A percentile compares a stretch with the other conserved stretches of the same genome.
Conservation (phyloP, 1,140 invertebrate genomes). For the Intoshia linei region DNA sequence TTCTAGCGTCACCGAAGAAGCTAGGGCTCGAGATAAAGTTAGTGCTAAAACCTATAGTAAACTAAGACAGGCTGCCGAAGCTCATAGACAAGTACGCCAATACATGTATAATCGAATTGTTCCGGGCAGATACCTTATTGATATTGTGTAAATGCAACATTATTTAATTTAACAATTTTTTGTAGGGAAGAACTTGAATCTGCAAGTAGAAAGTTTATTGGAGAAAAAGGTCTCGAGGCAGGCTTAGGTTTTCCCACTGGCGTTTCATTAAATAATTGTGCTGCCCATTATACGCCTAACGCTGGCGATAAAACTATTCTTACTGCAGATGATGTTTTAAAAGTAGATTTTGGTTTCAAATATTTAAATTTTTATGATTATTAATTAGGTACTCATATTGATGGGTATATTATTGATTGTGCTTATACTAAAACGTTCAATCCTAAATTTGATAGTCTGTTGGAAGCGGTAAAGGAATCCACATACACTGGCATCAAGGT, state of each 20-base stretch:
- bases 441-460: conserved; percentile 65
- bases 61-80: conserved; percentile 68
- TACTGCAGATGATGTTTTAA: conserved; percentile 77
- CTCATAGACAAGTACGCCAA: conserved; percentile 58
- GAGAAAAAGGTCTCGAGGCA: conserved; percentile 68
- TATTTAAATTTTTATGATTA: conserved; percentile 4
- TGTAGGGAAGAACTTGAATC: conserved; percentile 54
- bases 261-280: conserved; percentile 84
- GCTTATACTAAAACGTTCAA: conserved; percentile 89
- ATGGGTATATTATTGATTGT: conserved; percentile 76
- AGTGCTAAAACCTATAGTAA: conserved; percentile 57
- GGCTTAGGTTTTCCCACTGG: conserved; percentile 93
- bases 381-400: too few relatives aligned
- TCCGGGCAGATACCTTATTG: conserved; percentile 92
- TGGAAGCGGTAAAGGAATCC: conserved; percentile 76
- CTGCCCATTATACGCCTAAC: conserved; percentile 96
- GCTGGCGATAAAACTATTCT: conserved; percentile 76
- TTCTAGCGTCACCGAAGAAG: conserved; percentile 78
- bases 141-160: conserved; percentile 40
- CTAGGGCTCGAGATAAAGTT: conserved; percentile 30
- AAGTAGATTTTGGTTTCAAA: conserved; percentile 98
- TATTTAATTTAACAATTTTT: conserved; percentile 4
- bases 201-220: conserved; percentile 55
- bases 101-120: conserved; percentile 63
- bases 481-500: conserved; percentile 74